Conservation (phyloP, 92 coral and sea anemone genomes). For the Metridium senile region DNA sequence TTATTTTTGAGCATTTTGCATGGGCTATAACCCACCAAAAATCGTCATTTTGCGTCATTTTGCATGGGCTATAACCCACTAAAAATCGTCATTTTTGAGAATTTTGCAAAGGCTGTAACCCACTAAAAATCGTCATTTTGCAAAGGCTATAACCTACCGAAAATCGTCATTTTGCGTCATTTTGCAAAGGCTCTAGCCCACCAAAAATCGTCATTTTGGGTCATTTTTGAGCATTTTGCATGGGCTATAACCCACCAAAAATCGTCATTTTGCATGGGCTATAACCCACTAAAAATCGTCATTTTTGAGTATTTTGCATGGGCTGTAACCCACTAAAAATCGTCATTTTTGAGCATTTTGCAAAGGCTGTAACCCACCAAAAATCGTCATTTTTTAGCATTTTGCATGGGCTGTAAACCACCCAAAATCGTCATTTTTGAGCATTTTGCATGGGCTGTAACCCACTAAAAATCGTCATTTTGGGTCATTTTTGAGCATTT, state of each 20-base stretch:
- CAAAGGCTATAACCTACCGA: background rate
- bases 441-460: too few relatives aligned
- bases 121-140: too few relatives aligned
- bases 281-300: too few relatives aligned
- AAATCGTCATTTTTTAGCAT: too few relatives aligned
- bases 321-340: too few relatives aligned
- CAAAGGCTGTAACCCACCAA: too few relatives aligned
- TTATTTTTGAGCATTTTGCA: background rate
- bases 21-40: background rate
- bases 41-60: background rate
- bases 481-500: too few relatives aligned
- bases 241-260: background rate
- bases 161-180: background rate
- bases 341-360: too few relatives aligned
- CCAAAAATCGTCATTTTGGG: background rate
- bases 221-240: background rate
- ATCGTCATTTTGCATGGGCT: background rate
- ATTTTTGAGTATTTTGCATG: background rate
- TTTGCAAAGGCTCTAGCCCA: background rate
- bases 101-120: background rate
- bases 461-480: too few relatives aligned
- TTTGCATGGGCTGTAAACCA: too few relatives aligned
- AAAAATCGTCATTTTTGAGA: background rate
- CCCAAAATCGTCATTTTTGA: too few relatives aligned
- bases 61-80: constrained; percentile 5